Percentiles rank a stretch among this genome's conserved stretches.
Evolutionary conservation across 2,113 vertebrate species (phyloP).

Genomic region (Dolichallabes microphthalmus): DNA sequence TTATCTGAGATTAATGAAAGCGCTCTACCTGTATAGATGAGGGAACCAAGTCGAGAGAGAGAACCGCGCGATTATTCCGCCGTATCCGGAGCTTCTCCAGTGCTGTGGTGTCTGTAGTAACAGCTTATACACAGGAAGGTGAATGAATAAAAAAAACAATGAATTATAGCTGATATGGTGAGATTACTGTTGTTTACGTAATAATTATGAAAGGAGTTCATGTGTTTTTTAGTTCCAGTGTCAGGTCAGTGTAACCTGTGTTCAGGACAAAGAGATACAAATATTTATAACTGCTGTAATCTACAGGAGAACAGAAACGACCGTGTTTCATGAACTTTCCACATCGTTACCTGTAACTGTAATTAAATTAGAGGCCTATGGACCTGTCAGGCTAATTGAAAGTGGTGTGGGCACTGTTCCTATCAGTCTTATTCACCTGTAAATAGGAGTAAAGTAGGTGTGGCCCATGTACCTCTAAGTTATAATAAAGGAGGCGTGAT

Average conservation of each 20-base stretch:
- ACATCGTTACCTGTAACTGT: too few species aligned
- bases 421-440: background rate
- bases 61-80: background rate
- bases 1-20: conserved; percentile 12
- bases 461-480: background rate
- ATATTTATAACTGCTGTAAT: too few species aligned
- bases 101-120: background rate
- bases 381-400: too few species aligned
- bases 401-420: too few species aligned
- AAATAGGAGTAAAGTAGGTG: too few species aligned
- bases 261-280: too few species aligned
- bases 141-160: too few species aligned
- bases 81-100: background rate
- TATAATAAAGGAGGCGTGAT: background rate
- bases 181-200: background rate
- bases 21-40: background rate
- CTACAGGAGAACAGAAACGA: too few species aligned
- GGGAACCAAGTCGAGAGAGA: background rate
- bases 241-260: too few species aligned
- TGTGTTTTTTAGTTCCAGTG: too few species aligned
- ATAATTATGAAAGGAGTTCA: background rate
- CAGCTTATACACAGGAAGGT: background rate
- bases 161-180: background rate
- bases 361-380: too few species aligned
- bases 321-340: too few species aligned